Conservation (phyloP, 2,888 invertebrate genomes). For the Physocephala rufipes region DNA sequence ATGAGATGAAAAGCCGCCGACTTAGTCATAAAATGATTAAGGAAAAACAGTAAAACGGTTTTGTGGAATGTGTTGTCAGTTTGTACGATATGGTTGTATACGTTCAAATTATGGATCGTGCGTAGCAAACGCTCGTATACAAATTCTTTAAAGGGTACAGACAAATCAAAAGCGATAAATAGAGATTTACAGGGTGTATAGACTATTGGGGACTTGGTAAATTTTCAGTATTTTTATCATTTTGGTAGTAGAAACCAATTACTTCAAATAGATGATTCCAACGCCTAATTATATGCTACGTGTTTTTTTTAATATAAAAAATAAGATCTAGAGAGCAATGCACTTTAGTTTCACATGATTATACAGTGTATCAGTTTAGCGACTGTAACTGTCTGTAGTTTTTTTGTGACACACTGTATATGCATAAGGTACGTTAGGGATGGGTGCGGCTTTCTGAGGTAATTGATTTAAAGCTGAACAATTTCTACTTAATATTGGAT, state of each 20-base stretch:
- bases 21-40: neutral
- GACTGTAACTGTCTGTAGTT: neutral
- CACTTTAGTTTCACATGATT: too few species aligned
- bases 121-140: constrained; percentile 21
- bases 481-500: neutral
- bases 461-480: constrained; percentile 25
- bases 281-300: too few species aligned
- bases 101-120: constrained; percentile 28
- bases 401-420: neutral
- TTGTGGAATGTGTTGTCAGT: constrained; percentile 31
- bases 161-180: neutral
- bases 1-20: neutral
- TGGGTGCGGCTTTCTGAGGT: neutral
- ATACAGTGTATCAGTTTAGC: too few species aligned
- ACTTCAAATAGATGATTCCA: too few species aligned
- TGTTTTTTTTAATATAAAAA: too few species aligned
- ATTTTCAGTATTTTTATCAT: too few species aligned
- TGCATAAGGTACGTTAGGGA: neutral
- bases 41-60: neutral
- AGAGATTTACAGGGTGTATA: neutral
- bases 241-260: too few species aligned
- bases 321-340: too few species aligned
- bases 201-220: too few species aligned
- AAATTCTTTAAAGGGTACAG: neutral
- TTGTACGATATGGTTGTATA: neutral